Evolutionary conservation across 1,140 invertebrate genomes (phyloP), one percentile per base, ranked within the genome.

Genomic region (Spodoptera frugiperda): DNA sequence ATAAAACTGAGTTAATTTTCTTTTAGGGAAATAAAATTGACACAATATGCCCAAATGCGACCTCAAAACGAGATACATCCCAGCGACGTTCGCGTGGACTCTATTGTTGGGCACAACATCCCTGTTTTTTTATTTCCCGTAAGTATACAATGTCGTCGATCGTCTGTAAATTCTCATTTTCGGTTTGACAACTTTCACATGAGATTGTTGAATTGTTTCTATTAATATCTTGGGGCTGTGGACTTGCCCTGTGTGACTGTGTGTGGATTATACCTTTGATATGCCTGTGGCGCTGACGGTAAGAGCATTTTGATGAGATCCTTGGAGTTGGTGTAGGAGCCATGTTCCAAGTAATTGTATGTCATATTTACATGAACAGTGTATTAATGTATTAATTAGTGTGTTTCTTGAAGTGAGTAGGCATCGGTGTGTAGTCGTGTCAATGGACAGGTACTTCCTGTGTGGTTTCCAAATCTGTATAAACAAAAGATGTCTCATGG

Each of bases 101-200:
- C 95, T 99, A 87, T 95, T 99, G 82, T 95, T 99, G 86, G 96
- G 96, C 87, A 98, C 98, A 80, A 99, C 98, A 82, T 96, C 96
- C 86, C 95, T 98, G 82, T 99, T 99, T 96, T 99, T 99, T 95
- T 98, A 97, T 94, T 99, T 98, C 95, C 98, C 98, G 98, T 99
- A 96, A 98, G 98, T 98, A 93, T 87, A 90, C 85, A 89, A 85
- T 85, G 85, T 88, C 79, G 85, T 90, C 82, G 84, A 89, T 85
- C 78, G 81, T 76, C 77, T 91, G 83, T 85, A 88, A 92, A 90
- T 89, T 90, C 74, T 83, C 80, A 89, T 84, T 92, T 93, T 85
- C 86, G 84, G 87, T 90, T 90, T 93, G 89, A 90, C 89, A 93
- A 93, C 91, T 93, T 93, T 93, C 92, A 91, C 89, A 89, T 81